Evolutionary conservation across 2,113 vertebrate genomes (phyloP).

Genomic region (Lasiurus cinereus): DNA sequence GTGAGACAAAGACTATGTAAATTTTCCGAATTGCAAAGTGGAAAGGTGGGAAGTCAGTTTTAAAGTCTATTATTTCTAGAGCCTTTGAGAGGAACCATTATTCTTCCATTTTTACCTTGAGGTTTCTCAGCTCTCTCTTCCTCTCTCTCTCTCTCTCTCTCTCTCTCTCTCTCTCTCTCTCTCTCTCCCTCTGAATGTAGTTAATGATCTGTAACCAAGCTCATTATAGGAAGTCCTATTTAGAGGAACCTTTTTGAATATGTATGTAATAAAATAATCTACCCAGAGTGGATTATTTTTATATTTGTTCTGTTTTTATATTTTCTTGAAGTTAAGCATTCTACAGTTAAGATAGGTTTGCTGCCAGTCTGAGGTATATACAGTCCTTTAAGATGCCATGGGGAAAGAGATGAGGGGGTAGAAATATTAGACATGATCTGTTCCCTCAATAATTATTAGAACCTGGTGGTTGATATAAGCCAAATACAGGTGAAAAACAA

Average conservation of each 20-base stretch:
- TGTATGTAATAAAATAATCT: slow-evolving; percentile 38
- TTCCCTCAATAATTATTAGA: slow-evolving; percentile 56
- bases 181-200: neutral
- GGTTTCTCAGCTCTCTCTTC: neutral
- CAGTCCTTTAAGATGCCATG: neutral
- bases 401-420: neutral
- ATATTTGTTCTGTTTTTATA: slow-evolving; percentile 55
- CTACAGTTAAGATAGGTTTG: slow-evolving; percentile 45
- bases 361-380: neutral
- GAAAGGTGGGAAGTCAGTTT: neutral
- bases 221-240: slow-evolving; percentile 52
- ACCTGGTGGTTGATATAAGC: neutral
- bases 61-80: slow-evolving; percentile 10
- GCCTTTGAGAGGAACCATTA: slow-evolving; percentile 30
- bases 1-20: slow-evolving; percentile 19
- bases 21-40: neutral
- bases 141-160: neutral
- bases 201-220: slow-evolving; percentile 57
- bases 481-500: slow-evolving; percentile 48
- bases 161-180: neutral
- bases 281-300: neutral
- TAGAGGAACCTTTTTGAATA: slow-evolving; percentile 64
- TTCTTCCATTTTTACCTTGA: slow-evolving; percentile 41
- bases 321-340: slow-evolving; percentile 58
- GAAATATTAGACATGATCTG: slow-evolving; percentile 45